Percentiles rank a stretch among this genome's conserved stretches.
Conservation (phyloP, 2,888 invertebrate genomes). For the Dascillus cervinus region DNA sequence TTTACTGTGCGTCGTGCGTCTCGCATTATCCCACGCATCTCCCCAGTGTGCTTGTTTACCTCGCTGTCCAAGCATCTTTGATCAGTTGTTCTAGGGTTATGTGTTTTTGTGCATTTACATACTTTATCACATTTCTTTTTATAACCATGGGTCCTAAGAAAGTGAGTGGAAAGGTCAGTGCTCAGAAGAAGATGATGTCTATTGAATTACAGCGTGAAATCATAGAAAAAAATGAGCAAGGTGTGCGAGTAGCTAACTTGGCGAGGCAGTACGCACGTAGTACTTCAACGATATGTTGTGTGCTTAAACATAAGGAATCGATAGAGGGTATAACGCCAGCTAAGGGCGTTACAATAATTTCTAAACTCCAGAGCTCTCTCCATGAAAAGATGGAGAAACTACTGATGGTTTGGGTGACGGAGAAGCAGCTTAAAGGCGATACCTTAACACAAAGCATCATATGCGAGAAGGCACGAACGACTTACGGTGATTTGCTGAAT, state of each 20-base stretch:
- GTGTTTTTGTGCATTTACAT: not conserved
- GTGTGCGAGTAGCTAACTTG: conserved; percentile 16
- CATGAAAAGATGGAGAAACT: conserved; percentile 16
- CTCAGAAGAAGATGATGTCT: conserved; percentile 12
- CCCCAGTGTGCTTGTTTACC: not conserved
- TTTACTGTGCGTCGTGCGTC: not conserved
- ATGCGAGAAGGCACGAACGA: conserved; percentile 18
- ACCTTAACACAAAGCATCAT: too few relatives aligned
- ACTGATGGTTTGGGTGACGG: conserved; percentile 16
- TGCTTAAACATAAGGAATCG: conserved; percentile 16
- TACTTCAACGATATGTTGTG: conserved; percentile 18
- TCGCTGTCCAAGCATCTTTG: not conserved
- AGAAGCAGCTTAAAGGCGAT: conserved; percentile 17
- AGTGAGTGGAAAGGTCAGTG: conserved; percentile 4
- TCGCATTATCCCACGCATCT: not conserved
- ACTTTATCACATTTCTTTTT: conserved; percentile 4
- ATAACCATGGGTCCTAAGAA: conserved; percentile 11
- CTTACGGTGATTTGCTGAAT: conserved; percentile 16
- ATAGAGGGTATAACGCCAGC: conserved; percentile 15
- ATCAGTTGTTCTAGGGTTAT: too few relatives aligned
- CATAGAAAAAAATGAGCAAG: conserved; percentile 15
- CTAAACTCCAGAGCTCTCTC: conserved; percentile 14
- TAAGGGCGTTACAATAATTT: conserved; percentile 16
- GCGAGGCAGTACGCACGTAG: conserved; percentile 10
- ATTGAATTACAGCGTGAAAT: conserved; percentile 17